Percentiles rank a stretch among this genome's conserved stretches.
These are phyloP conservation scores for Ophioderma brevispina DNA, from an alignment of 35 echinoderm and acorn worm genomes.

Conservation along the genomic window DNA sequence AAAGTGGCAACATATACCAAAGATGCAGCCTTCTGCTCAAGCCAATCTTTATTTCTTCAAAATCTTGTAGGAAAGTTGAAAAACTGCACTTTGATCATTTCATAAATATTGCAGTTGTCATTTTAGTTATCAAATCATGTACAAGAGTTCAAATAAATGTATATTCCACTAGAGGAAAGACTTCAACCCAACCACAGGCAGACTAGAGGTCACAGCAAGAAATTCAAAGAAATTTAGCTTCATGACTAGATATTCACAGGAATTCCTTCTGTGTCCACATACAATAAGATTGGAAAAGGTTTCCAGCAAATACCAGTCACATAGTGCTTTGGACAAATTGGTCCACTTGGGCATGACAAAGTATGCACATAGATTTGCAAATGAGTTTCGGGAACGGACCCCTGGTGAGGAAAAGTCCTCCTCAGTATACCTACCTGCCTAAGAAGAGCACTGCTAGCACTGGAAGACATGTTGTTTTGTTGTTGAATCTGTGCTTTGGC, in stretches of 20 bases:
- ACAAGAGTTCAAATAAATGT: neutral
- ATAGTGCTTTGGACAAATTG: no score
- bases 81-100: no score
- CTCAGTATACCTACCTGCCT: constrained; percentile 39
- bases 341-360: no score
- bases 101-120: no score
- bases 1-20: no score
- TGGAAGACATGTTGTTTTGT: constrained; percentile 1
- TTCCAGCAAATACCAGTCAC: neutral
- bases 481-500: constrained; percentile 15
- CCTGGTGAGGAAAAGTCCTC: neutral
- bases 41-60: no score
- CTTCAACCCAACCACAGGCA: neutral
- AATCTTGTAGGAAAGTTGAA: no score
- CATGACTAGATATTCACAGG: neutral
- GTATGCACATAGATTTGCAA: no score
- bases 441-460: constrained; percentile 40
- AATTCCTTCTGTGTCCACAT: neutral
- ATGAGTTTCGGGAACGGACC: no score
- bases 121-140: no score
- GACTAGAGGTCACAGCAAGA: no score
- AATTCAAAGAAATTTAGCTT: neutral
- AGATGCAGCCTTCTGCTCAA: no score
- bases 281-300: neutral
- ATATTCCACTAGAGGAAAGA: neutral